phyloP scores from a whole-genome alignment of 2,113 vertebrate species.

The Stigmatopora argus region DNA sequence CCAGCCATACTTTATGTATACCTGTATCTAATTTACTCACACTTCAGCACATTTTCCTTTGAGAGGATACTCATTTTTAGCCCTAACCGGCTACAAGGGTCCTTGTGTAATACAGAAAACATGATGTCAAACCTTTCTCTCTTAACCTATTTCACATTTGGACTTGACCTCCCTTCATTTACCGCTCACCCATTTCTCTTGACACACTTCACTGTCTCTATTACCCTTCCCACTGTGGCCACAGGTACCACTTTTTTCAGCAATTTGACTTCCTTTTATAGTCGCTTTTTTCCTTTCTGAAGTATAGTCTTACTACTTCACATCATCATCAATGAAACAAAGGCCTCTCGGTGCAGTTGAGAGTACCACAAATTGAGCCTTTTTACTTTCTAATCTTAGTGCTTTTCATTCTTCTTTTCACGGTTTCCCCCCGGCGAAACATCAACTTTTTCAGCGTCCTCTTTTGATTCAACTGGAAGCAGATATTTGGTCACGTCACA shows the following conservation, averaged over 20 bases:
- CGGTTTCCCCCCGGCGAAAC: neutral
- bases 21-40: slow-evolving; percentile 14
- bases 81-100: slow-evolving; percentile 27
- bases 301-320: slow-evolving; percentile 11
- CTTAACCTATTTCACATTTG: slow-evolving; percentile 18
- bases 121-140: slow-evolving; percentile 24
- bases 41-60: slow-evolving; percentile 28
- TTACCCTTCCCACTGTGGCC: slow-evolving; percentile 18
- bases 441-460: neutral
- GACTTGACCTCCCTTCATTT: slow-evolving; percentile 31
- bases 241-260: slow-evolving; percentile 2
- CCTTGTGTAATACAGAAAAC: slow-evolving; percentile 27
- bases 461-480: slow-evolving; percentile 23
- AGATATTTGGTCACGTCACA: slow-evolving; percentile 17
- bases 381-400: slow-evolving; percentile 30
- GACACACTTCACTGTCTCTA: slow-evolving; percentile 27
- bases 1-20: slow-evolving; percentile 19
- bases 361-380: slow-evolving; percentile 7
- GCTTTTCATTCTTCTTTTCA: slow-evolving; percentile 32
- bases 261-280: neutral
- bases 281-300: neutral
- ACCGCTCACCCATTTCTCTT: slow-evolving; percentile 22
- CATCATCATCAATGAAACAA: slow-evolving; percentile 42
- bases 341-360: slow-evolving; percentile 25
- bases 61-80: slow-evolving; percentile 26